Conservation (phyloP, 2,888 invertebrate genomes). For the Copidosoma aretas region DNA sequence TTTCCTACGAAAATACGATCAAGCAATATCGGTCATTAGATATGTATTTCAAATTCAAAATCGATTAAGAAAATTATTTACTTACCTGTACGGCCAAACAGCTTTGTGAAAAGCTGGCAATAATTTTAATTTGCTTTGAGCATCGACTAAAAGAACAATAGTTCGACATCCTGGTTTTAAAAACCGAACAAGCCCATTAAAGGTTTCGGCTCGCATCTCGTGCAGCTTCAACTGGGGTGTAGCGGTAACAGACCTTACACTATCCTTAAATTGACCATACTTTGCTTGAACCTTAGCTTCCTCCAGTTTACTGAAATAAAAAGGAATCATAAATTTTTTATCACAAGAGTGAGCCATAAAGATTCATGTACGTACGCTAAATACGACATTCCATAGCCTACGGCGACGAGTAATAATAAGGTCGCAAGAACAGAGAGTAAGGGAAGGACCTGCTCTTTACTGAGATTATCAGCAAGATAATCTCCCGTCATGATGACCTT, state of each 20-base stretch:
- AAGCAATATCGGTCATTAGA: not conserved
- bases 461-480: conserved; percentile 75
- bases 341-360: conserved; percentile 11
- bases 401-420: conserved; percentile 76
- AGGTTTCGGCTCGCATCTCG: conserved; percentile 92
- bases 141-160: conserved; percentile 87
- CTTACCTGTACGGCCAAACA: conserved; percentile 93
- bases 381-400: conserved; percentile 87
- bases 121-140: conserved; percentile 84
- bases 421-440: conserved; percentile 80
- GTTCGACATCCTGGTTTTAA: conserved; percentile 95
- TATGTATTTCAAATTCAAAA: not conserved
- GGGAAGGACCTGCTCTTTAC: conserved; percentile 81
- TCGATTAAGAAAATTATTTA: conserved; percentile 9
- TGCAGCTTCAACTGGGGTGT: conserved; percentile 81
- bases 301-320: conserved; percentile 65
- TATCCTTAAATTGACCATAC: conserved; percentile 63
- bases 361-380: conserved; percentile 68
- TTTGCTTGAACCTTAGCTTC: conserved; percentile 67
- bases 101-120: conserved; percentile 91
- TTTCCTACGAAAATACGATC: conserved; percentile 64
- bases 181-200: conserved; percentile 89
- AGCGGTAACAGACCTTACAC: conserved; percentile 57
- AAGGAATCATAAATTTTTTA: conserved; percentile 5
- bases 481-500: conserved; percentile 74